phyloP scores from a whole-genome alignment of 53 echinoderm and acorn worm species.

The Echinometra lucunter region DNA sequence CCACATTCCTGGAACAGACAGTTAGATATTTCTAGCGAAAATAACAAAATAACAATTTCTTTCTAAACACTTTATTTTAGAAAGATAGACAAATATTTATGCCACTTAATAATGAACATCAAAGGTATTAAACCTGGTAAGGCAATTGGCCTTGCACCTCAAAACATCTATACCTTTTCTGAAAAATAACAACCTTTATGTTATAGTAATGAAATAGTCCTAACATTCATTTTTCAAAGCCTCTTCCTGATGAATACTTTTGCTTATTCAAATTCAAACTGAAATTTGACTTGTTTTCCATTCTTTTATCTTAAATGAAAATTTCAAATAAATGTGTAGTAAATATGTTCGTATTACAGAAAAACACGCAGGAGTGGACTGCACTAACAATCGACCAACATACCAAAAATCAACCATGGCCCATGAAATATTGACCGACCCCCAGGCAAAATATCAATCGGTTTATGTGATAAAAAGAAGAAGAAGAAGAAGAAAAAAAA shows the following conservation, averaged over 20 bases:
- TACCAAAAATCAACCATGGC: too few relatives aligned
- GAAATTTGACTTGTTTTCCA: not conserved
- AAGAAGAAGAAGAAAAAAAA: too few relatives aligned
- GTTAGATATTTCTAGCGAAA: not conserved
- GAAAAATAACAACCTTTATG: conserved; percentile 14
- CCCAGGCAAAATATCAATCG: too few relatives aligned
- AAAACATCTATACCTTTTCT: conserved; percentile 23
- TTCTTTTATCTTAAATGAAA: not conserved
- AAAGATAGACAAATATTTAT: conserved; percentile 35
- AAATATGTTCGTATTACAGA: too few relatives aligned
- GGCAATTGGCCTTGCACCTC: conserved; percentile 49
- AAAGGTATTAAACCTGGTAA: conserved; percentile 26
- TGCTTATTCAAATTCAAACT: not conserved
- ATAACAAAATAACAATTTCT: not conserved
- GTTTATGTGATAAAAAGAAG: too few relatives aligned
- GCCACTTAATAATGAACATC: not conserved
- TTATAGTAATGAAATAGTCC: not conserved
- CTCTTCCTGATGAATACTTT: not conserved
- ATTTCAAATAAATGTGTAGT: not conserved
- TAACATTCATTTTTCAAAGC: not conserved
- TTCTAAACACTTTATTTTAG: not conserved
- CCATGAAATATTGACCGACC: too few relatives aligned
- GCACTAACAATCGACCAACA: too few relatives aligned
- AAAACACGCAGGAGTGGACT: too few relatives aligned
- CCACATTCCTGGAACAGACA: not conserved